A percentile compares a stretch with the other conserved stretches of the same genome.
phyloP scores from a whole-genome alignment of 2,888 invertebrate genomes.

The Trichogramma evanescens region DNA sequence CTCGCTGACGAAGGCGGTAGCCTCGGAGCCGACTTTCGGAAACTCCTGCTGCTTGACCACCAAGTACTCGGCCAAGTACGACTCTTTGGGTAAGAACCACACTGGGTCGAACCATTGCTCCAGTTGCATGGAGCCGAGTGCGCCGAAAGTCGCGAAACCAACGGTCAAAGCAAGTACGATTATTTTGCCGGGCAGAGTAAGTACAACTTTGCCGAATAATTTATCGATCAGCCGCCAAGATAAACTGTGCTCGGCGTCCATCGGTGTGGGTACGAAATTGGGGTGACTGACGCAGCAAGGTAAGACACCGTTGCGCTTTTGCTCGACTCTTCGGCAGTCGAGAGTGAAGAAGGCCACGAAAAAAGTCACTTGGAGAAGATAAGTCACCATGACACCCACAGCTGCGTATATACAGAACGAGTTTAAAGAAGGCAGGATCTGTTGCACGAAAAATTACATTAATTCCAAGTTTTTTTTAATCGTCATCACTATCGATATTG shows the following conservation, averaged over 20 bases:
- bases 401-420: conserved; percentile 80
- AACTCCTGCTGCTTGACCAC: conserved; percentile 55
- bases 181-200: conserved; percentile 62
- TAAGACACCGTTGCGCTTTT: conserved; percentile 59
- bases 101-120: conserved; percentile 73
- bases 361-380: conserved; percentile 71
- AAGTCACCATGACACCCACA: conserved; percentile 67
- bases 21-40: conserved; percentile 60
- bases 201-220: conserved; percentile 59
- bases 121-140: conserved; percentile 57
- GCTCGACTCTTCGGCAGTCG: conserved; percentile 60
- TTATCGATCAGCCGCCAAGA: conserved; percentile 55
- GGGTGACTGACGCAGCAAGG: conserved; percentile 65
- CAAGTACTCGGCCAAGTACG: conserved; percentile 60
- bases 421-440: conserved; percentile 72
- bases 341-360: conserved; percentile 71
- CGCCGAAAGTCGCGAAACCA: conserved; percentile 56
- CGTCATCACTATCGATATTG: not conserved
- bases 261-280: conserved; percentile 50
- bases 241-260: conserved; percentile 51
- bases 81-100: conserved; percentile 70
- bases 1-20: conserved; percentile 61
- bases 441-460: conserved; percentile 27
- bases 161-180: conserved; percentile 57
- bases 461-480: not conserved